phyloP scores from a whole-genome alignment of 2,888 invertebrate genomes.

The Melanchra persicariae region DNA sequence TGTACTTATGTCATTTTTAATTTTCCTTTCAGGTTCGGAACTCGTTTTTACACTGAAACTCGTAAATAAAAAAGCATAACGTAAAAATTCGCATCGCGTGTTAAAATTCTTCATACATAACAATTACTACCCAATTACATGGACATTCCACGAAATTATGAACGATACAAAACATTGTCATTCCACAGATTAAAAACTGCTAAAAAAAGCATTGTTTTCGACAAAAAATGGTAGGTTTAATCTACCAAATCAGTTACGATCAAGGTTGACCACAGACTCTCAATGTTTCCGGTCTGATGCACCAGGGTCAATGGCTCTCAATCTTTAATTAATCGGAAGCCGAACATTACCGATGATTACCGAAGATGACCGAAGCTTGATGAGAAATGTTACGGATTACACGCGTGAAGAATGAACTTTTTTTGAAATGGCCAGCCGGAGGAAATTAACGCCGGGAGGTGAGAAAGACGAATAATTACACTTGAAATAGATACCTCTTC shows the following conservation, averaged over 20 bases:
- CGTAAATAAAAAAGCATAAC: constrained; percentile 16
- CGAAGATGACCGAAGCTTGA: constrained; percentile 50
- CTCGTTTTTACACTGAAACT: background rate
- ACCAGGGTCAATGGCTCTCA: constrained; percentile 56
- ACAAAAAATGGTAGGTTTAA: constrained; percentile 11
- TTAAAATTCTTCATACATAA: constrained; percentile 24
- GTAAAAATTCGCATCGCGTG: background rate
- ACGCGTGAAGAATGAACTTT: constrained; percentile 60
- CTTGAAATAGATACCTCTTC: background rate
- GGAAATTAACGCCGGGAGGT: constrained; percentile 13
- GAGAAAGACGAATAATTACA: background rate
- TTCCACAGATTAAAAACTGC: constrained; percentile 15
- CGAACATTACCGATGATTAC: constrained; percentile 53
- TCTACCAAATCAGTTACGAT: constrained; percentile 28
- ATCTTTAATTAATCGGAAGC: constrained; percentile 65
- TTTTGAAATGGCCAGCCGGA: background rate
- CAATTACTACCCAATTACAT: constrained; percentile 39
- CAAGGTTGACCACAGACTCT: constrained; percentile 33
- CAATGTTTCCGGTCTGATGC: constrained; percentile 61
- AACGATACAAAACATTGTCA: constrained; percentile 23
- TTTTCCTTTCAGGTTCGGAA: too few species aligned
- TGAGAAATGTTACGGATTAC: constrained; percentile 56
- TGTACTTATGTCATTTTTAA: too few species aligned
- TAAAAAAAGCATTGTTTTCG: constrained; percentile 8
- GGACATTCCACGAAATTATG: constrained; percentile 41